Conservation (phyloP, 2,797 vertebrate genomes). For the Sebastes nivosus region DNA sequence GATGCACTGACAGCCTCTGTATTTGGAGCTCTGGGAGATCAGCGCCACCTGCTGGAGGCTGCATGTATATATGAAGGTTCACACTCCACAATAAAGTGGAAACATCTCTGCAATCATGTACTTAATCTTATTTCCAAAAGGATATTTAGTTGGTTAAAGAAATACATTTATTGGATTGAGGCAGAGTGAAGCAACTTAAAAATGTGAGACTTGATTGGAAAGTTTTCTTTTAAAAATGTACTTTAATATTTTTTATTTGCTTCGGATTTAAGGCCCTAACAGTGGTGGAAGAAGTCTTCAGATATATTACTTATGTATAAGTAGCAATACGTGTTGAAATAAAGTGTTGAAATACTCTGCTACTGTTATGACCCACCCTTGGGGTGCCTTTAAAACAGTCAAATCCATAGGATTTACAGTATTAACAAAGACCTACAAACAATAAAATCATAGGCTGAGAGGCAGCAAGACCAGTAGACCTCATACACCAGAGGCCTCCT, state of each 20-base stretch:
- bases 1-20: not conserved
- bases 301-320: not conserved
- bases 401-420: too few species aligned
- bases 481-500: too few species aligned
- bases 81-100: not conserved
- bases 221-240: not conserved
- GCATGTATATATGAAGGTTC: not conserved
- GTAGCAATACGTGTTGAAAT: too few species aligned
- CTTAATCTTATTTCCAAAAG: not conserved
- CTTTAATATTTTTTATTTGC: not conserved
- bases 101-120: not conserved
- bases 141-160: not conserved
- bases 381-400: too few species aligned
- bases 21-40: conserved; percentile 20
- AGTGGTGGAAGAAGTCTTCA: not conserved
- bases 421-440: too few species aligned
- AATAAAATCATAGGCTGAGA: too few species aligned
- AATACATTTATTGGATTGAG: not conserved
- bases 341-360: too few species aligned
- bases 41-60: conserved; percentile 59
- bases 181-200: not conserved
- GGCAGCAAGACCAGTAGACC: too few species aligned
- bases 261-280: not conserved
- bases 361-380: too few species aligned
- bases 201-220: not conserved